phyloP scores from a whole-genome alignment of 2,113 vertebrate genomes.

The Panthera uncia region DNA sequence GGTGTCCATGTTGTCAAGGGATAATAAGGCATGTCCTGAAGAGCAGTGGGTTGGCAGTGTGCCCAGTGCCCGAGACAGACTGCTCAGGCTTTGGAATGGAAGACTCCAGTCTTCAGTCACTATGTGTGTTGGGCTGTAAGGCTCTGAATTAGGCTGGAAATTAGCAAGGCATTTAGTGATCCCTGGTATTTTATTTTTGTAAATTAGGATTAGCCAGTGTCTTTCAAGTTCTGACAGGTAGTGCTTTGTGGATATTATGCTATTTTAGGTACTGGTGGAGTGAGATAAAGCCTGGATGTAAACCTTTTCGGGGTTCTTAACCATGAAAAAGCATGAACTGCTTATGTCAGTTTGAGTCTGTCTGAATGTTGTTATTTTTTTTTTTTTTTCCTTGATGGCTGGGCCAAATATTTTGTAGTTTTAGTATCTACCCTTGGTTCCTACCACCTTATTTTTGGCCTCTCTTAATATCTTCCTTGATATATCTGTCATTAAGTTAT shows the following conservation, averaged over 20 bases:
- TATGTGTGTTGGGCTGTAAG: background rate
- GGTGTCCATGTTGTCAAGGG: background rate
- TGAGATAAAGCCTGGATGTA: background rate
- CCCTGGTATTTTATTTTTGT: constrained; percentile 12
- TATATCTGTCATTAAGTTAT: constrained; percentile 72
- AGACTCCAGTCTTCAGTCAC: background rate
- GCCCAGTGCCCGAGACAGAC: background rate
- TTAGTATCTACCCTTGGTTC: constrained; percentile 29
- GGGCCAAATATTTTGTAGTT: constrained; percentile 52
- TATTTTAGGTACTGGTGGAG: background rate
- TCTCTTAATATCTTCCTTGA: constrained; percentile 61
- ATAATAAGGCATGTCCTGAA: background rate
- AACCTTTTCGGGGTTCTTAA: constrained; percentile 30
- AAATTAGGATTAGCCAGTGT: constrained; percentile 1
- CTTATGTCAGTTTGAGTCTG: constrained; percentile 39
- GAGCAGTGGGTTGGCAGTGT: background rate
- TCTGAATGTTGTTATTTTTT: background rate
- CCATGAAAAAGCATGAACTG: constrained; percentile 27
- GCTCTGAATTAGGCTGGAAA: constrained; percentile 2
- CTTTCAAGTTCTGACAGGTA: constrained; percentile 48
- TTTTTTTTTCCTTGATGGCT: constrained; percentile 30
- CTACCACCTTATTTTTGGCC: constrained; percentile 51
- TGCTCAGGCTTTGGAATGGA: background rate
- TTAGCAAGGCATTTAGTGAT: background rate
- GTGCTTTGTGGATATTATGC: constrained; percentile 37